Evolutionary conservation across 2,113 vertebrate species (phyloP), one percentile per base, ranked within the genome.

Genomic region (Diadophis punctatus): DNA sequence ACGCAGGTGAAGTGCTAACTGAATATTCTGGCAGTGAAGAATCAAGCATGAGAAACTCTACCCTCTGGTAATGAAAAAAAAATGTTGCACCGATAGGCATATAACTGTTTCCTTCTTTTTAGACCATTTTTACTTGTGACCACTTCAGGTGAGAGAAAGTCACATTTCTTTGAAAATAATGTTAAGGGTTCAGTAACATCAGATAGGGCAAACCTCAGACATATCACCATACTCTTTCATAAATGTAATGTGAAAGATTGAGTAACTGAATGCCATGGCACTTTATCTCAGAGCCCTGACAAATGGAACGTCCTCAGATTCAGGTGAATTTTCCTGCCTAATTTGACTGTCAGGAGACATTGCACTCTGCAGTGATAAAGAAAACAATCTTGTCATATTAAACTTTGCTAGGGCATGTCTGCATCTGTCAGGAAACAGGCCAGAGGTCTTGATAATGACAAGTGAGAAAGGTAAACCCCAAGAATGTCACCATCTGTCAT

Each of bases 331-430:
- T 93, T 93, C 96, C 92, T 92, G 90, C 95, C 94, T 96, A 92
- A 93, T 96, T 96, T 95, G 95, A 95, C 87, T 97, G 96, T 96
- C 96, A 97, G 95, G 95, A 93, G 93, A 95, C 92, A 96, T 94
- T 8, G 85, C 25, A 86, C 80, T 95, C 85, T 89, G 91, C 43
- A 94, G 46, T 93, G 90, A 96, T 46, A 96, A 92, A 96, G 94
- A 94, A 97, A 98, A 97, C 94, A 95, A 60, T 95, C 94, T 97
- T 97, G 97, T 98, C 98, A 97, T 94, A 96, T 97, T 97, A 94
- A 94, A 95, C 95, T 90, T 96, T 1, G 0, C 20, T 87, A 96
- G 53, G 94, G 93, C 95, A 96, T 94, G 93, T 93, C 90, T n/a
- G 89, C 95, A 93, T 43, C 94, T 93, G 95, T 96, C 91, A 95